These are phyloP conservation scores for Drosophila nigromelanica DNA, from an alignment of 1,140 invertebrate genomes.

Conservation along the genomic window DNA sequence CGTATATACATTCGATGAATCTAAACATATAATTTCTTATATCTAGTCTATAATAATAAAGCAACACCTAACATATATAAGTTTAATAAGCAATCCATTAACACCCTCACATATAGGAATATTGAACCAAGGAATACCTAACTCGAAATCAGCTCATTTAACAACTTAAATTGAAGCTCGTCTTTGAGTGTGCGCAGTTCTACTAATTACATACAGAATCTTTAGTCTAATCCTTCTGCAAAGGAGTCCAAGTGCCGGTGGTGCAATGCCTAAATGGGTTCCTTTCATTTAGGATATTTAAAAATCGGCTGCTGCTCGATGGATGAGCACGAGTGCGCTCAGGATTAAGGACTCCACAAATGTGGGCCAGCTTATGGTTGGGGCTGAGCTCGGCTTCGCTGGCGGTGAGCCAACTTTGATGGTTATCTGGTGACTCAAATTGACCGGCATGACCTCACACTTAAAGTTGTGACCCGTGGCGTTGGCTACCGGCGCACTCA, in stretches of 20 bases:
- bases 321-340: not conserved
- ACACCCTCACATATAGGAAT: not conserved
- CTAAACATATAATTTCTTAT: constrained; percentile 24
- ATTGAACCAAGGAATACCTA: constrained; percentile 19
- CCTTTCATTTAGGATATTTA: constrained; percentile 16
- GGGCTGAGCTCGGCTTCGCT: constrained; percentile 24
- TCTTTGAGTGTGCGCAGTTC: constrained; percentile 55
- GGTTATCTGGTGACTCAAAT: constrained; percentile 44
- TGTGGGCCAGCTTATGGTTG: constrained; percentile 8
- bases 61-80: constrained; percentile 74
- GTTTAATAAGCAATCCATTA: constrained; percentile 42
- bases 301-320: constrained; percentile 3
- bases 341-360: constrained; percentile 26
- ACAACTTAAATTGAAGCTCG: constrained; percentile 48
- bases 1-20: constrained; percentile 32
- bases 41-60: constrained; percentile 69
- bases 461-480: constrained; percentile 48
- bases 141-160: constrained; percentile 12
- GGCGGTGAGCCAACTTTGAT: constrained; percentile 48
- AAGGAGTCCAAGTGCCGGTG: constrained; percentile 56
- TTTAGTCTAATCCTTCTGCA: constrained; percentile 18
- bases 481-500: constrained; percentile 53
- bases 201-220: not conserved
- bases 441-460: constrained; percentile 40
- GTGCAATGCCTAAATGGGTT: constrained; percentile 43